Conservation (phyloP, 2,113 vertebrate genomes). For the Lota lota region DNA sequence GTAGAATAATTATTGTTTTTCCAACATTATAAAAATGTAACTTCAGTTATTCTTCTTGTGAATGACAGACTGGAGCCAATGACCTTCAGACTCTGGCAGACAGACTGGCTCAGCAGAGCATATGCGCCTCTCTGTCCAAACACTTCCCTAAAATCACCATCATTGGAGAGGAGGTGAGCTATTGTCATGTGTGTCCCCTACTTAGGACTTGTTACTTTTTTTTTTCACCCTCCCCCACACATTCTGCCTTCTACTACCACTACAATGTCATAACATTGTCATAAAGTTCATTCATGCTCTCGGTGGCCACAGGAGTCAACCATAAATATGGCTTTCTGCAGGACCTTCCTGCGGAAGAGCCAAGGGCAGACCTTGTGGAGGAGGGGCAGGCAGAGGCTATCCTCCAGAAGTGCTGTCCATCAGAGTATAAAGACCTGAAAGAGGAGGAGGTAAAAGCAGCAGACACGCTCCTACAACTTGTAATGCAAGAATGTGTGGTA, state of each 20-base stretch:
- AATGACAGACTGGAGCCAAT: constrained; percentile 78
- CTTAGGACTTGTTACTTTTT: no score
- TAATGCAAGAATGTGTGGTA: no score
- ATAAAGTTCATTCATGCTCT: not conserved
- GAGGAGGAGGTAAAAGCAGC: constrained; percentile 86
- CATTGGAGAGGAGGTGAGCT: constrained; percentile 91
- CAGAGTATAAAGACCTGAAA: constrained; percentile 79
- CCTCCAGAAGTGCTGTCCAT: constrained; percentile 83
- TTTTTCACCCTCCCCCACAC: no score
- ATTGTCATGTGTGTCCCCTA: not conserved
- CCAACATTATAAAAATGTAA: not conserved
- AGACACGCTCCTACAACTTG: no score
- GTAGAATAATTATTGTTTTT: not conserved
- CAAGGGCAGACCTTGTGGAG: constrained; percentile 86
- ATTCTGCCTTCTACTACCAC: not conserved
- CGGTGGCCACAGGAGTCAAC: not conserved
- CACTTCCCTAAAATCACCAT: constrained; percentile 90
- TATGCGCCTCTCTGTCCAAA: constrained; percentile 86
- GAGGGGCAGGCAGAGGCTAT: constrained; percentile 83
- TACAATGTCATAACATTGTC: not conserved
- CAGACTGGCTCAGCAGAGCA: constrained; percentile 89
- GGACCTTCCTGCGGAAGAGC: constrained; percentile 83
- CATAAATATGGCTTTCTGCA: constrained; percentile 44
- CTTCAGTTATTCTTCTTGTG: not conserved
- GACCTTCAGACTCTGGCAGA: constrained; percentile 96